Conservation (phyloP, 2,113 vertebrate species). For the Chaenogobius annularis region DNA sequence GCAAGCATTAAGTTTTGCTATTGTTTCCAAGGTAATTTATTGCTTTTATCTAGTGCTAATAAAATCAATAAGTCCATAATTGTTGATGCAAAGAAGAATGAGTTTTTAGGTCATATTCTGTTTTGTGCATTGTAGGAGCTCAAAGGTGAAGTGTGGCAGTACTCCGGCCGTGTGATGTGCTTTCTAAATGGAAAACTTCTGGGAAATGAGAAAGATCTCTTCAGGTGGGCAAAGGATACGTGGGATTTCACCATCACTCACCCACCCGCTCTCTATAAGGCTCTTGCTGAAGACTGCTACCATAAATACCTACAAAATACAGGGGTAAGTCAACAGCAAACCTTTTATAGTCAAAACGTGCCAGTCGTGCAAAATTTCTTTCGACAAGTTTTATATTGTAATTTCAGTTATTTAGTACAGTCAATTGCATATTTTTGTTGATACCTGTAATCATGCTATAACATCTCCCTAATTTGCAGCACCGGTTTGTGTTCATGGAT, state of each 20-base stretch:
- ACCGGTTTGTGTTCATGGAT: constrained; percentile 85
- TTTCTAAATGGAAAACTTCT: constrained; percentile 81
- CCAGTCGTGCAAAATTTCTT: too few species aligned
- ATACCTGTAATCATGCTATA: background rate
- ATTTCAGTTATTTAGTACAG: background rate
- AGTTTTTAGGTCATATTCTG: too few species aligned
- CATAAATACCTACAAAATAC: constrained; percentile 75
- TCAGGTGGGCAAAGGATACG: constrained; percentile 76
- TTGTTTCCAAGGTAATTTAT: too few species aligned
- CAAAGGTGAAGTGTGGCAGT: constrained; percentile 83
- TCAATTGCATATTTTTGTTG: background rate
- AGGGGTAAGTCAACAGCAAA: constrained; percentile 75
- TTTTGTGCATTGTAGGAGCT: constrained; percentile 76
- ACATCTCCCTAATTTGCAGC: constrained; percentile 53
- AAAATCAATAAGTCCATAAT: too few species aligned
- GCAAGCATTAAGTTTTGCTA: background rate
- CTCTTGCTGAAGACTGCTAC: constrained; percentile 78
- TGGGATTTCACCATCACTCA: constrained; percentile 76
- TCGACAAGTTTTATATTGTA: too few species aligned
- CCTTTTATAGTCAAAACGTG: background rate
- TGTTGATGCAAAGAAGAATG: too few species aligned
- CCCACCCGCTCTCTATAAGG: constrained; percentile 71
- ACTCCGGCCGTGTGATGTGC: constrained; percentile 80
- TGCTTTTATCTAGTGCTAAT: too few species aligned
- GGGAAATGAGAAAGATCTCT: constrained; percentile 79